Evolutionary conservation across 2,888 invertebrate genomes (phyloP).

Genomic region (Apodemia hepburni): DNA sequence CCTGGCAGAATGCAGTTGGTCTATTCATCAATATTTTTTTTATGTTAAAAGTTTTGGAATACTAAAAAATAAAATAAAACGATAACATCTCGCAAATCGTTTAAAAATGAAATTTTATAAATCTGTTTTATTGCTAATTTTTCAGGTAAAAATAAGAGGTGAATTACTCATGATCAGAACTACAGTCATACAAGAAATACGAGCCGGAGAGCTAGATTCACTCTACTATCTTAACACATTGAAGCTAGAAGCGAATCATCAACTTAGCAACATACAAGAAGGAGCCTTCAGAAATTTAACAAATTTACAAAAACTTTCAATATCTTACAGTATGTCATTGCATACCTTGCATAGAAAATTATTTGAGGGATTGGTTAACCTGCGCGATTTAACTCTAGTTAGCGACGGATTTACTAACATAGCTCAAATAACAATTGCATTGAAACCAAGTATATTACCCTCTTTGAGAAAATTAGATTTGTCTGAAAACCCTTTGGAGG

Average conservation of each 20-base stretch:
- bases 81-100: too few species aligned
- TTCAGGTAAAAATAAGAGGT: conserved; percentile 53
- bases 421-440: conserved; percentile 57
- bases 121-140: conserved; percentile 33
- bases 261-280: conserved; percentile 65
- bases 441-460: conserved; percentile 63
- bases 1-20: too few species aligned
- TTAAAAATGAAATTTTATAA: not conserved
- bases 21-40: too few species aligned
- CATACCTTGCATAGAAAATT: conserved; percentile 56
- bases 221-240: conserved; percentile 58
- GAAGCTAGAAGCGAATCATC: conserved; percentile 77
- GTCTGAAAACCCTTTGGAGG: conserved; percentile 74
- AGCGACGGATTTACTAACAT: conserved; percentile 77
- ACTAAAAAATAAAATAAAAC: too few species aligned
- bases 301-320: conserved; percentile 70
- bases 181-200: conserved; percentile 64
- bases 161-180: conserved; percentile 67
- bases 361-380: conserved; percentile 73
- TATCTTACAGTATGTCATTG: conserved; percentile 76
- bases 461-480: conserved; percentile 65
- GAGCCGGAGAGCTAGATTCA: conserved; percentile 58
- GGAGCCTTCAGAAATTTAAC: conserved; percentile 71
- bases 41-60: too few species aligned
- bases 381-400: conserved; percentile 70